Evolutionary conservation across 2,113 vertebrate genomes (phyloP).

Genomic region (Pomatostomus ruficeps): DNA sequence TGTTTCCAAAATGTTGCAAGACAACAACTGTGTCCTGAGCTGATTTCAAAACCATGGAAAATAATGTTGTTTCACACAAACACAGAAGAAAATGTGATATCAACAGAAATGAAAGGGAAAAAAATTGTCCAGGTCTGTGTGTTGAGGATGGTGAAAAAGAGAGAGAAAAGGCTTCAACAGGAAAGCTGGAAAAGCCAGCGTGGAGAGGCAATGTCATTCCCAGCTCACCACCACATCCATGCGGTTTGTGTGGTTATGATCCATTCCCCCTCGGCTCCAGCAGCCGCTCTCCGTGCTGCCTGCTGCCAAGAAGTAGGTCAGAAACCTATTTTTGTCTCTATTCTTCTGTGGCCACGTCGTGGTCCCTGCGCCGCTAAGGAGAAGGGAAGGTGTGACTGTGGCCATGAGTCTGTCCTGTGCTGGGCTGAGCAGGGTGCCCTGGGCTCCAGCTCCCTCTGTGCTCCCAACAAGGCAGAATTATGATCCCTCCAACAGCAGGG

Average conservation of each 20-base stretch:
- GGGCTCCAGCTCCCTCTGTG: background rate
- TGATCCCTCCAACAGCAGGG: background rate
- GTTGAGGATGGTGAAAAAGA: background rate
- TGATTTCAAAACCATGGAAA: conserved; percentile 29
- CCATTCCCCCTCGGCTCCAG: background rate
- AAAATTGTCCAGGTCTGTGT: background rate
- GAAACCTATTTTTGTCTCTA: background rate
- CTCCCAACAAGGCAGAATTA: background rate
- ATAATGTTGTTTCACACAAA: conserved; percentile 55
- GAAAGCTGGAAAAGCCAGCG: background rate
- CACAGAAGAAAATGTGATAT: conserved; percentile 6
- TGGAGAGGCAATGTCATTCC: background rate
- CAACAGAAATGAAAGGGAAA: background rate
- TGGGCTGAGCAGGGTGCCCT: background rate
- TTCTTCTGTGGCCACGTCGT: accelerated
- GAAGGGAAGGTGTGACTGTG: accelerated
- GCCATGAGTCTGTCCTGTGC: background rate
- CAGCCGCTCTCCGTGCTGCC: background rate
- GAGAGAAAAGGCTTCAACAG: background rate
- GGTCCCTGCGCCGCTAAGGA: accelerated
- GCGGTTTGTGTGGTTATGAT: background rate
- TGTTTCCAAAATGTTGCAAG: conserved; percentile 45
- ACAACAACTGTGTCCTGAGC: conserved; percentile 1
- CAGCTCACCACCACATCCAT: background rate
- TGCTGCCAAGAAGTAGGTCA: conserved; percentile 12